Conservation (phyloP, 2,797 vertebrate genomes). For the Mallotus villosus region DNA sequence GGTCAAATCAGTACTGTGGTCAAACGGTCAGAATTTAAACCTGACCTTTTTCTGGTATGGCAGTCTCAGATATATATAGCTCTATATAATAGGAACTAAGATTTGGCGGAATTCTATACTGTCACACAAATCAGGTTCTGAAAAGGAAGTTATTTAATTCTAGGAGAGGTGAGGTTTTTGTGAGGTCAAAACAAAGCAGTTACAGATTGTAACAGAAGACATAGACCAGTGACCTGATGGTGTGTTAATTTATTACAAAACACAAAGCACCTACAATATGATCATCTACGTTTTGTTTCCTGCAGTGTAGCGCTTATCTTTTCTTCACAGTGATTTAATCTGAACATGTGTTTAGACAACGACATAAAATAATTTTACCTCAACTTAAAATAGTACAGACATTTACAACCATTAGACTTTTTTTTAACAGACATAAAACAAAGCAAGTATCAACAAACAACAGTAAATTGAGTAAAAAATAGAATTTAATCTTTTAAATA, state of each 20-base stretch:
- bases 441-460: conserved; percentile 80
- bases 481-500: conserved; percentile 86
- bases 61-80: too few relatives aligned
- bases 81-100: too few relatives aligned
- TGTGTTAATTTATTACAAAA: conserved; percentile 81
- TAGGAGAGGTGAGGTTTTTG: neutral
- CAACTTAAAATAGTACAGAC: conserved; percentile 65
- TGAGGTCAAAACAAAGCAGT: neutral
- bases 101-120: neutral
- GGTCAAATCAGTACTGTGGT: neutral
- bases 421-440: conserved; percentile 72
- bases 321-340: conserved; percentile 80
- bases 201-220: conserved; percentile 32
- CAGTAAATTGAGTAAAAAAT: conserved; percentile 85
- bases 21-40: too few relatives aligned
- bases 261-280: conserved; percentile 80
- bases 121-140: neutral
- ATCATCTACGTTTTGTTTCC: conserved; percentile 66
- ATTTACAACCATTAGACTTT: conserved; percentile 69
- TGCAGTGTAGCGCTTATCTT: conserved; percentile 72
- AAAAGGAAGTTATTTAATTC: neutral
- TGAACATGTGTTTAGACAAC: conserved; percentile 75
- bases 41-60: too few relatives aligned
- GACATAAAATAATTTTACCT: conserved; percentile 70
- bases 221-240: conserved; percentile 62